Base-by-base conservation (phyloP, 2,113 vertebrate species). In the Coptodon bakossiorum region DNA sequence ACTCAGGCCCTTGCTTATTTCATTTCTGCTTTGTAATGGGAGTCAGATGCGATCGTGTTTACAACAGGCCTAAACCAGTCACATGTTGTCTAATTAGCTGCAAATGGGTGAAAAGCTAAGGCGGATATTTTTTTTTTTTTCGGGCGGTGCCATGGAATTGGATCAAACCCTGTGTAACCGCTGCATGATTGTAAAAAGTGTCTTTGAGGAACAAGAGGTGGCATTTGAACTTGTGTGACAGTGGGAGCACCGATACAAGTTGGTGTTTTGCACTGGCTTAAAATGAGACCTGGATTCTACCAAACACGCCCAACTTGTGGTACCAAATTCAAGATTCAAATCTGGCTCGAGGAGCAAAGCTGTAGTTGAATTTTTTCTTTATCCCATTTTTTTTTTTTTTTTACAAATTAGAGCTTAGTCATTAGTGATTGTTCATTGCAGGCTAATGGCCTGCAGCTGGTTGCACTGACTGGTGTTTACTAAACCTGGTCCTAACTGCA, bases 1-100 rank as follows among this genome's bases (percentile, higher is more conserved):
- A 91, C 91, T 93, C 94, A 80, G 91, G 79, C 54, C 27, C 22
- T 86, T 96, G 97, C 97, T 97, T 97, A 97, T 97, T 98, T 97
- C 96, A 97, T 97, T 97, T 96, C 96, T 97, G 97, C 96, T 96
- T 96, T 97, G 95, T 99, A 98, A 99, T 98, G 97, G 97, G 96
- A 97, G 95, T 98, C 98, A 99, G 97, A 97, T 98, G 98, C 85
- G 93, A 82, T n/a, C 14, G 80, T 98, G 97, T 98, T 98, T 98
- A 98, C 96, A 96, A 93, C 95, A 96, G 89, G 89, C 92, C 31
- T 59, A 63, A 96, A 94, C 93, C 95, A 95, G 93, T 91, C 91
- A 93, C 96, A 96, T 95, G 90, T 90, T 59, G 94, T 92, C 91
- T 95, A 96, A 97, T 97, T 96, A 95, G 90, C 93, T 84, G 89